These are phyloP conservation scores for Procambarus clarkii DNA, from an alignment of 1,140 invertebrate species.

Conservation along the genomic window DNA sequence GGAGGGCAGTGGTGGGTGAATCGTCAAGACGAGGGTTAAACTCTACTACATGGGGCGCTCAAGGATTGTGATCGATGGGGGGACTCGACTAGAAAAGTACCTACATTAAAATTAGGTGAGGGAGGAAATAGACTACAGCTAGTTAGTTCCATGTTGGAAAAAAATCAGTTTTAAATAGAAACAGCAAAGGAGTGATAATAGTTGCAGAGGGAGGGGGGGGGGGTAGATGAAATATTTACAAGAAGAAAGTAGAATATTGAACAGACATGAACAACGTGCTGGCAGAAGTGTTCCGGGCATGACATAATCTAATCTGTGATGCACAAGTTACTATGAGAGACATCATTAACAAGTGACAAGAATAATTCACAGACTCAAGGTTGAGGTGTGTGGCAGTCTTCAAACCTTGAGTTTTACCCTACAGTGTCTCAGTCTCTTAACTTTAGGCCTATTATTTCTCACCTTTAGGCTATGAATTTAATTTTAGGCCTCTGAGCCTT, in stretches of 20 bases:
- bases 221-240: no score
- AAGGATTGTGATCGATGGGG: not conserved
- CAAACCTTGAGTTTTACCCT: not conserved
- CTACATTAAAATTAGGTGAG: not conserved
- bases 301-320: not conserved
- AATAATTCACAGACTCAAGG: not conserved
- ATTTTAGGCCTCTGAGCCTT: not conserved
- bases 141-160: not conserved
- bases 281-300: not conserved
- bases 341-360: not conserved
- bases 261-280: not conserved
- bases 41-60: not conserved
- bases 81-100: not conserved
- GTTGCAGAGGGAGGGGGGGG: not conserved
- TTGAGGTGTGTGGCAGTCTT: not conserved
- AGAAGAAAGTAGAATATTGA: not conserved
- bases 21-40: not conserved
- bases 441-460: not conserved
- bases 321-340: not conserved
- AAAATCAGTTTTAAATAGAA: not conserved
- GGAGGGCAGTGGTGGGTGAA: constrained; percentile 5
- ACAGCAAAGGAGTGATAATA: not conserved
- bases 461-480: not conserved
- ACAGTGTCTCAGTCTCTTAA: no score
- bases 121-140: not conserved